Percentiles rank a stretch among this genome's conserved stretches.
Evolutionary conservation across 2,797 vertebrate genomes (phyloP).

Genomic region (Catamblyrhynchus diadema): DNA sequence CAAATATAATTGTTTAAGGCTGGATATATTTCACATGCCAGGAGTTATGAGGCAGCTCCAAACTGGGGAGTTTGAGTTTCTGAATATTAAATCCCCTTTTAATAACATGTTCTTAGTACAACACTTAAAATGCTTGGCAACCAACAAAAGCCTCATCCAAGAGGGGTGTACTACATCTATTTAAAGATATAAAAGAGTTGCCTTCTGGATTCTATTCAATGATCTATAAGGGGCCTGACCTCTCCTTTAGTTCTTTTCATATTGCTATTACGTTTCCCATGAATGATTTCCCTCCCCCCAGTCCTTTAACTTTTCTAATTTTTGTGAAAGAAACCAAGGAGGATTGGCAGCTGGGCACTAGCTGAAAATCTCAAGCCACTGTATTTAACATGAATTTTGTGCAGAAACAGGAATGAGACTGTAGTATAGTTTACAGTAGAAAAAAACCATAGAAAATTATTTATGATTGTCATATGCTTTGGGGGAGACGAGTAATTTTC

Average conservation of each 20-base stretch:
- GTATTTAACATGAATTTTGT: slow-evolving; percentile 17
- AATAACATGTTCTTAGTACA: slow-evolving; percentile 66
- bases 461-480: background rate
- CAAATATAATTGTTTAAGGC: background rate
- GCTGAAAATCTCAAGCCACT: background rate
- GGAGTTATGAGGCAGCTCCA: slow-evolving; percentile 5
- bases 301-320: slow-evolving; percentile 31
- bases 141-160: slow-evolving; percentile 53
- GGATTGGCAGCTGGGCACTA: slow-evolving; percentile 61
- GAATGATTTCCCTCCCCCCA: slow-evolving; percentile 59
- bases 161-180: slow-evolving; percentile 48
- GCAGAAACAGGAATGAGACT: background rate
- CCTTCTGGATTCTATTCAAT: slow-evolving; percentile 52
- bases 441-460: background rate
- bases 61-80: slow-evolving; percentile 1
- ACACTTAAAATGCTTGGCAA: slow-evolving; percentile 67
- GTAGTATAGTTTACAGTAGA: background rate
- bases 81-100: slow-evolving; percentile 68
- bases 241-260: slow-evolving; percentile 65
- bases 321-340: slow-evolving; percentile 54
- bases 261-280: slow-evolving; percentile 57
- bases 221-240: slow-evolving; percentile 37
- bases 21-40: background rate
- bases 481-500: background rate
- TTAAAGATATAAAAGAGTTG: slow-evolving; percentile 53